These are phyloP conservation scores for Drosophila nigritarsus DNA, from an alignment of 2,888 invertebrate genomes.

Conservation along the genomic window DNA sequence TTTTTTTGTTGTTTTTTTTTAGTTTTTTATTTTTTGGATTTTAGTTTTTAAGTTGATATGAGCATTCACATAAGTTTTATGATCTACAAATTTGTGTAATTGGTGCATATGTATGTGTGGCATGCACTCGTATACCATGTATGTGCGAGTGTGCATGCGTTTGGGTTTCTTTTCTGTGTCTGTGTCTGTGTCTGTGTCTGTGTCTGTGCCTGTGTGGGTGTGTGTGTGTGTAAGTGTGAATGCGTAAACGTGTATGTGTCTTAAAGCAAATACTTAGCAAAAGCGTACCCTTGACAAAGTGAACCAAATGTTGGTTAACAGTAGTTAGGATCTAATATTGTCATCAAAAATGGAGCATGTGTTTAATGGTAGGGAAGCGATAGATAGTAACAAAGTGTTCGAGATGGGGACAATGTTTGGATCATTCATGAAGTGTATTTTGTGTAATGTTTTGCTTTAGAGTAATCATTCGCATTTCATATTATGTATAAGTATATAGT, in stretches of 20 bases:
- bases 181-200: constrained; percentile 2
- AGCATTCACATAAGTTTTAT: constrained; percentile 72
- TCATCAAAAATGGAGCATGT: constrained; percentile 70
- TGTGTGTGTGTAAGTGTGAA: not conserved
- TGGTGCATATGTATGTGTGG: constrained; percentile 10
- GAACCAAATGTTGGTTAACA: constrained; percentile 36
- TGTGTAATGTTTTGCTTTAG: not conserved
- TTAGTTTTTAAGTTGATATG: constrained; percentile 68
- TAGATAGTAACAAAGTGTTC: constrained; percentile 13
- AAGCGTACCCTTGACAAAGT: constrained; percentile 45
- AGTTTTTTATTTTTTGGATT: constrained; percentile 42
- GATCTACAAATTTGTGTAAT: constrained; percentile 32
- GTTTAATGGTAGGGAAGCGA: constrained; percentile 24
- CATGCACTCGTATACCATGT: constrained; percentile 3
- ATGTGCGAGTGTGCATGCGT: constrained; percentile 20
- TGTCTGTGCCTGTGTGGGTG: constrained; percentile 11
- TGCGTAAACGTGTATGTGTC: not conserved
- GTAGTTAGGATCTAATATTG: constrained; percentile 75
- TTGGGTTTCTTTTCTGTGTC: not conserved
- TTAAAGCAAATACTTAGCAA: constrained; percentile 37
- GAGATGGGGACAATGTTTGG: not conserved
- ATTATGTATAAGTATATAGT: constrained; percentile 13
- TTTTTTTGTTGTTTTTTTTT: constrained; percentile 25
- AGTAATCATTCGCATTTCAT: constrained; percentile 17
- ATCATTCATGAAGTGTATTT: constrained; percentile 1